phyloP scores from a whole-genome alignment of 2,797 vertebrate species.

The Lithobates pipiens region DNA sequence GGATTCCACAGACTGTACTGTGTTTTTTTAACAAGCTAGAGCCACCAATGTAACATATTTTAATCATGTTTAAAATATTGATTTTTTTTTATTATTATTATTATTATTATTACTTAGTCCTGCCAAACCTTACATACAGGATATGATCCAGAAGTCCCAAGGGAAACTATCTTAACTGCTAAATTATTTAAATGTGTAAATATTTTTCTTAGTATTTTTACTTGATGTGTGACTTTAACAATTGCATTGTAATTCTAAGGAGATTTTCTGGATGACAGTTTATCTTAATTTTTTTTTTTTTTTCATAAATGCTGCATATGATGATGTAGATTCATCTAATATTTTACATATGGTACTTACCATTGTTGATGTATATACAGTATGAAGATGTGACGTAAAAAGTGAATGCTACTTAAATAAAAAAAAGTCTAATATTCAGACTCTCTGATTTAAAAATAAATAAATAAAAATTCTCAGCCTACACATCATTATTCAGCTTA shows the following conservation, averaged over 20 bases:
- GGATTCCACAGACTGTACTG: not conserved
- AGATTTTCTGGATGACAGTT: not conserved
- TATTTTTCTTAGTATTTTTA: conserved; percentile 28
- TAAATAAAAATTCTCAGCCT: too few relatives aligned
- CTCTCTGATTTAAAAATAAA: not conserved
- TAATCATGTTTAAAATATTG: not conserved
- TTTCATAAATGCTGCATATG: not conserved
- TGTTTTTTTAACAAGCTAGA: not conserved
- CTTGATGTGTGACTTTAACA: conserved; percentile 26
- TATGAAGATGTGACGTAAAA: not conserved
- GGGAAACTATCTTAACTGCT: not conserved
- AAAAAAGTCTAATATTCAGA: not conserved
- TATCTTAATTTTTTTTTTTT: not conserved
- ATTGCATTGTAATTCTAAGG: not conserved
- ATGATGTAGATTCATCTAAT: not conserved
- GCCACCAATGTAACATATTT: not conserved
- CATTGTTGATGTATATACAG: not conserved
- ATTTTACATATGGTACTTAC: not conserved
- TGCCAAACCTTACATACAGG: not conserved
- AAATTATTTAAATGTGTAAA: conserved; percentile 50
- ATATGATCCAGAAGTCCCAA: not conserved
- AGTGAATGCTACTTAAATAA: not conserved
- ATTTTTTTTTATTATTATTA: not conserved
- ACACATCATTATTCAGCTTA: not conserved
- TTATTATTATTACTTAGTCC: too few relatives aligned